These are phyloP conservation scores for Chloropsis cyanopogon DNA, from an alignment of 2,113 vertebrate genomes.

Conservation along the genomic window DNA sequence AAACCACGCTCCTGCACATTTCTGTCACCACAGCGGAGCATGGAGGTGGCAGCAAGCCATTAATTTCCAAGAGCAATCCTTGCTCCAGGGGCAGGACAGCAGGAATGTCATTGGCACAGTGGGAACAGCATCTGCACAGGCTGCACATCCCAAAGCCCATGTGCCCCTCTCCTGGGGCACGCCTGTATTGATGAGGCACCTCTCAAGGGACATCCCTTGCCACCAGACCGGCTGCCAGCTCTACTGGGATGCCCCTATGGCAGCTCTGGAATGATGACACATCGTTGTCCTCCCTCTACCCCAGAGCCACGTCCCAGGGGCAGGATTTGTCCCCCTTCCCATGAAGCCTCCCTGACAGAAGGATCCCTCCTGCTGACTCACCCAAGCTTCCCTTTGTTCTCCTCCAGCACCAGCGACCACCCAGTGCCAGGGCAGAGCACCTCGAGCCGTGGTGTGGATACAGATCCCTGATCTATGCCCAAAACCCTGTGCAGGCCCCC, in stretches of 20 bases:
- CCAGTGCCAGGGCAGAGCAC: background rate
- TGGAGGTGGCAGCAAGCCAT: background rate
- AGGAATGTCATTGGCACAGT: background rate
- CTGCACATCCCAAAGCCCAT: background rate
- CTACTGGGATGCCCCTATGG: rapidly evolving
- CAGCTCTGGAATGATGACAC: background rate
- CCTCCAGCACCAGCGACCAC: background rate
- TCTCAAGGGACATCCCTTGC: rapidly evolving
- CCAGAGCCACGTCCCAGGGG: background rate
- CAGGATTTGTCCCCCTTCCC: background rate
- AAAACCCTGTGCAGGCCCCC: background rate
- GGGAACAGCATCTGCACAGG: rapidly evolving
- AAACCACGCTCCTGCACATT: background rate
- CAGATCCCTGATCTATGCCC: background rate
- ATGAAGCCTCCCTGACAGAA: background rate
- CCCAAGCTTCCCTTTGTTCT: conserved; percentile 24
- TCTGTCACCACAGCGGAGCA: background rate
- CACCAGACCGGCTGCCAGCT: background rate
- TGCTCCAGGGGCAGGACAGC: background rate
- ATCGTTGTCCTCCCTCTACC: background rate
- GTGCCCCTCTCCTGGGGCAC: background rate
- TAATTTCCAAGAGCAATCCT: background rate
- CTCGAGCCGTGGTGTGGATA: rapidly evolving
- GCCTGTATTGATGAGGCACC: rapidly evolving
- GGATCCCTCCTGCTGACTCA: conserved; percentile 53